Evolutionary conservation across 2,797 vertebrate species (phyloP).

Genomic region (Garrulus glandarius): DNA sequence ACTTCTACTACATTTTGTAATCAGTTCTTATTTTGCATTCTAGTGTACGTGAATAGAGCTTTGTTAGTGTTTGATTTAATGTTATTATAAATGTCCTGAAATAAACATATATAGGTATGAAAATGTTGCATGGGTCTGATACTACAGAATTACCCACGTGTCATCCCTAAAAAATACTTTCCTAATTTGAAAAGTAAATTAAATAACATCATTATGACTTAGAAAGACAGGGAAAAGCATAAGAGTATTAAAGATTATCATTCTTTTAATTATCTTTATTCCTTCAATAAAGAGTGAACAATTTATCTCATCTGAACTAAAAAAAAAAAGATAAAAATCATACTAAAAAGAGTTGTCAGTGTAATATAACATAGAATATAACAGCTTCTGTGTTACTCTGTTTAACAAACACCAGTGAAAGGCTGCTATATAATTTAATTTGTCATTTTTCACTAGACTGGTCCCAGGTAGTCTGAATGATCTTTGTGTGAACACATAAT

Average conservation of each 20-base stretch:
- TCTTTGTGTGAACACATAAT: not conserved
- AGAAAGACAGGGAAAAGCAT: not conserved
- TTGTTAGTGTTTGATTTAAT: not conserved
- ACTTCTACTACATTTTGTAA: not conserved
- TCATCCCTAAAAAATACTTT: not conserved
- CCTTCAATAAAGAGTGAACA: not conserved
- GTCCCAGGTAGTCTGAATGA: not conserved
- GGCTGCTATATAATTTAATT: not conserved
- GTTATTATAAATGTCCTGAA: not conserved
- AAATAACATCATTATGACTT: not conserved
- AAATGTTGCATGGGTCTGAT: not conserved
- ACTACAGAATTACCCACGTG: not conserved
- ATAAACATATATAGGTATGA: not conserved
- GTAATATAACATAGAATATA: not conserved
- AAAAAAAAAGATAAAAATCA: not conserved
- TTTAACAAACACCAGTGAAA: not conserved
- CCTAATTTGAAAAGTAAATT: constrained; percentile 26
- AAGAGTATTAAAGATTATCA: not conserved
- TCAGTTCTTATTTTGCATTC: not conserved
- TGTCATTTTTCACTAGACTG: constrained; percentile 10
- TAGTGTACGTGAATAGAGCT: not conserved
- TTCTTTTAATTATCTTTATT: not conserved
- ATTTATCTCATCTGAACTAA: not conserved
- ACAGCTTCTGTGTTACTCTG: not conserved
- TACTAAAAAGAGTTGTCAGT: not conserved